These are phyloP conservation scores for Anagyrus pseudococci DNA, from an alignment of 2,888 invertebrate genomes.

Conservation along the genomic window DNA sequence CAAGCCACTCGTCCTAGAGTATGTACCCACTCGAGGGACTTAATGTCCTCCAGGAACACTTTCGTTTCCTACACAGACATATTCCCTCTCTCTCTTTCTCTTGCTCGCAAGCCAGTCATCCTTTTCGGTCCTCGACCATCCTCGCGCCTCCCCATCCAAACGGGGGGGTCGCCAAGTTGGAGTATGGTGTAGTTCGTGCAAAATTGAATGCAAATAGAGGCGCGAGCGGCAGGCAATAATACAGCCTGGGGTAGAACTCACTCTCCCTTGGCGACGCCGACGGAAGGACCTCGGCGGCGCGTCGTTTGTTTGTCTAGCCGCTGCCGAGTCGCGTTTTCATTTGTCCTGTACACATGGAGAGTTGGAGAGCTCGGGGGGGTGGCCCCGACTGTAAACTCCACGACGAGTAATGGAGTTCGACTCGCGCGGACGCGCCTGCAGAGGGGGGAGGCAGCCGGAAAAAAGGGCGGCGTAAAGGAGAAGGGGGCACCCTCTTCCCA, in stretches of 20 bases:
- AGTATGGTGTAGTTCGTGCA: too few relatives aligned
- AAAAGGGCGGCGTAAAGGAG: too few relatives aligned
- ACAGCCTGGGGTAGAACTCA: slow-evolving; percentile 13
- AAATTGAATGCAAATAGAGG: slow-evolving; percentile 57
- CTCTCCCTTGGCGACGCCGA: slow-evolving; percentile 18
- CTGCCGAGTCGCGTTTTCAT: slow-evolving; percentile 40
- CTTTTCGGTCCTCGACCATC: slow-evolving; percentile 13
- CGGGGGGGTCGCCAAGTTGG: too few relatives aligned
- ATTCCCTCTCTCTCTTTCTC: background rate
- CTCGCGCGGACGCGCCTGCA: too few relatives aligned
- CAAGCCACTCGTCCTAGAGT: background rate
- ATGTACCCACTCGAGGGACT: background rate
- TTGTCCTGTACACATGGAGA: slow-evolving; percentile 4
- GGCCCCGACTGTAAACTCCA: too few relatives aligned
- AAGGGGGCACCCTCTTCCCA: too few relatives aligned
- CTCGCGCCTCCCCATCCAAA: too few relatives aligned
- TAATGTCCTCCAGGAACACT: slow-evolving; percentile 25
- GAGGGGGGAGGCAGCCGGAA: too few relatives aligned
- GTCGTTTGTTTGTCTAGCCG: slow-evolving; percentile 42
- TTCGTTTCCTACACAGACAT: slow-evolving; percentile 9
- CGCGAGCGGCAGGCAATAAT: slow-evolving; percentile 17
- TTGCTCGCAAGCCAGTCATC: background rate
- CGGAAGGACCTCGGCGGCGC: too few relatives aligned
- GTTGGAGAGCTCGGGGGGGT: too few relatives aligned
- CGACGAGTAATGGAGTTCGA: too few relatives aligned